Conservation (phyloP, 2,797 vertebrate genomes). For the Enteromius unitaeniatus region DNA sequence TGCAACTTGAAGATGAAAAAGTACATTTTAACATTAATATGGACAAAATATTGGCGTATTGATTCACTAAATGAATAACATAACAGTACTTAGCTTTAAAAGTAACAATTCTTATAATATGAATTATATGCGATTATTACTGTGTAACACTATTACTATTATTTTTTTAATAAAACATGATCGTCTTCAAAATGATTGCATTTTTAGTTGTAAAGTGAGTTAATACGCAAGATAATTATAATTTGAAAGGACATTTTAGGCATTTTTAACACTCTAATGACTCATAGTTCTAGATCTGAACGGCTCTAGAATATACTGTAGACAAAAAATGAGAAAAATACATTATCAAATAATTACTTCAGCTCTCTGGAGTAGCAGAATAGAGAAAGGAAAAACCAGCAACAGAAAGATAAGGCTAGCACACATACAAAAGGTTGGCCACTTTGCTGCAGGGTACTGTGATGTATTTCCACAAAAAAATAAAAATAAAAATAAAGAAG, state of each 20-base stretch:
- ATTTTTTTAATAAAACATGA: no score
- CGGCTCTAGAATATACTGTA: constrained; percentile 2
- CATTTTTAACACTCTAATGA: not conserved
- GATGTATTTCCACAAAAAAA: not conserved
- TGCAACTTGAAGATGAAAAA: not conserved
- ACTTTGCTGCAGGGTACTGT: not conserved
- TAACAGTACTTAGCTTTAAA: not conserved
- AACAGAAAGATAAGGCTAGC: constrained; percentile 12
- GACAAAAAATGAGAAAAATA: constrained; percentile 10
- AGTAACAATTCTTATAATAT: not conserved
- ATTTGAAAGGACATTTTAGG: not conserved
- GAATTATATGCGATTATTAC: not conserved
- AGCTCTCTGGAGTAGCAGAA: constrained; percentile 18
- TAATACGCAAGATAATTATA: not conserved
- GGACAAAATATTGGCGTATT: not conserved
- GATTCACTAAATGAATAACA: not conserved
- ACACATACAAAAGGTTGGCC: constrained; percentile 2
- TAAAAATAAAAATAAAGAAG: not conserved
- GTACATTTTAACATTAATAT: not conserved
- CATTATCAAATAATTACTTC: constrained; percentile 42
- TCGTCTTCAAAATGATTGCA: no score
- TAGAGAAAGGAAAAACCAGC: not conserved
- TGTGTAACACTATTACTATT: no score
- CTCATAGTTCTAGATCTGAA: not conserved
- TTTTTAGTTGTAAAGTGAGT: not conserved